Percentiles rank a stretch among this genome's conserved stretches.
Conservation (phyloP, 1,140 invertebrate species). For the Calliphora vicina region DNA sequence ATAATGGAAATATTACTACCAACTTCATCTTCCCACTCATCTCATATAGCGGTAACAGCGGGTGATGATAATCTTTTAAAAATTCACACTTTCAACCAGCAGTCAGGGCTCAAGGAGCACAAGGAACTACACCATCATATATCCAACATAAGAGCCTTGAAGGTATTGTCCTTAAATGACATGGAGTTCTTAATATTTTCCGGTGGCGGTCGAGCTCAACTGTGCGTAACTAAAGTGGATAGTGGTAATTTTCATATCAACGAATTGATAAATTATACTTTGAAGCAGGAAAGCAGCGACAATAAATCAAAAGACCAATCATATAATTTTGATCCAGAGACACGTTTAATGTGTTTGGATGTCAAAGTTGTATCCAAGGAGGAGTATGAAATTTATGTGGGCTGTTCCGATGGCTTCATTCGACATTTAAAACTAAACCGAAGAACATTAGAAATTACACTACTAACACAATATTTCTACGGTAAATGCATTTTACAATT, state of each 20-base stretch:
- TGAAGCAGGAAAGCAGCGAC: background rate
- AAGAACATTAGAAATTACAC: background rate
- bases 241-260: conserved; percentile 17
- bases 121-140: conserved; percentile 54
- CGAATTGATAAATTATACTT: conserved; percentile 47
- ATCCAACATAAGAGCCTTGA: conserved; percentile 51
- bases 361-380: conserved; percentile 22
- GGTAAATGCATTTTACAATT: conserved; percentile 50
- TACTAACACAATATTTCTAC: conserved; percentile 39
- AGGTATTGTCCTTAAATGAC: background rate
- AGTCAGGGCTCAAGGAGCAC: background rate
- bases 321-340: conserved; percentile 45
- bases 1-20: conserved; percentile 40
- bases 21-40: background rate
- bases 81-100: conserved; percentile 37
- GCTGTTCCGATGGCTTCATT: conserved; percentile 55
- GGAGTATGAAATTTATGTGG: conserved; percentile 45
- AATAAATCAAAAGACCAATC: background rate
- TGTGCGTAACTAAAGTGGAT: conserved; percentile 52
- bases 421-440: conserved; percentile 28
- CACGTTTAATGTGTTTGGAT: conserved; percentile 53
- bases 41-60: conserved; percentile 46
- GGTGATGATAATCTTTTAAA: conserved; percentile 60
- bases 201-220: conserved; percentile 54
- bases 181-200: conserved; percentile 51